Evolutionary conservation across 2,113 vertebrate genomes (phyloP), one percentile per base, ranked within the genome.

Genomic region (Hucho hucho): DNA sequence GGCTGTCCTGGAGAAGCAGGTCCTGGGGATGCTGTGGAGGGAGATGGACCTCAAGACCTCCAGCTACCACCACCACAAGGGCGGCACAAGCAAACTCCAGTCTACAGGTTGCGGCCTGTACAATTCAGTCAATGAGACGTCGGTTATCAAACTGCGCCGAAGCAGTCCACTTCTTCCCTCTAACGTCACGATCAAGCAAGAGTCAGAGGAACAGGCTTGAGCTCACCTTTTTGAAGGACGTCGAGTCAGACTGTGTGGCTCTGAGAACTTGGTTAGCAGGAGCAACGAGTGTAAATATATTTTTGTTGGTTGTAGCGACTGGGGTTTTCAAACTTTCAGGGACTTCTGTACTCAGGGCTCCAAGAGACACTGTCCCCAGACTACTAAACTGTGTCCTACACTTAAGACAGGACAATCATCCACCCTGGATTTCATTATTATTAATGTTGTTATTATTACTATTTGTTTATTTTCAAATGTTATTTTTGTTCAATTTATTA

Each of bases 321-420:
- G 74, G 72, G 76, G 83, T 73, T 84, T 79, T 65, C 43, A 65
- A 87, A 84, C 81, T 81, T 90, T 95, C 93, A 97, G 96, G 96
- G 96, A 96, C 93, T 95, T 90, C 84, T 91, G 93, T 95, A 97
- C 98, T 99, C 98, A 99, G 98, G 98, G 96, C 93, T 95, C 91
- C 83, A 92, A 93, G 90, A 89, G 92, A 91, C 90, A 90, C 84
- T 89, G 93, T 91, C 93, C 90, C 94, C 89, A 89, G 92, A 95
- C 94, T 91, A 89, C 87, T 91, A 87, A 75, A 73, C 67, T 70
- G 64, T 86, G 87, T 88, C 84, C 88, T 87, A 75, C 89, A 90
- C 89, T 95, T 94, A 93, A 86, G 74, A 91, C 90, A 92, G 32
- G 96, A 98, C 96, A 97, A 96, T 97, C 95, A 90, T 86, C 73